Evolutionary conservation across 2,888 invertebrate genomes (phyloP).

Genomic region (Spatulosminthurus flaviceps): DNA sequence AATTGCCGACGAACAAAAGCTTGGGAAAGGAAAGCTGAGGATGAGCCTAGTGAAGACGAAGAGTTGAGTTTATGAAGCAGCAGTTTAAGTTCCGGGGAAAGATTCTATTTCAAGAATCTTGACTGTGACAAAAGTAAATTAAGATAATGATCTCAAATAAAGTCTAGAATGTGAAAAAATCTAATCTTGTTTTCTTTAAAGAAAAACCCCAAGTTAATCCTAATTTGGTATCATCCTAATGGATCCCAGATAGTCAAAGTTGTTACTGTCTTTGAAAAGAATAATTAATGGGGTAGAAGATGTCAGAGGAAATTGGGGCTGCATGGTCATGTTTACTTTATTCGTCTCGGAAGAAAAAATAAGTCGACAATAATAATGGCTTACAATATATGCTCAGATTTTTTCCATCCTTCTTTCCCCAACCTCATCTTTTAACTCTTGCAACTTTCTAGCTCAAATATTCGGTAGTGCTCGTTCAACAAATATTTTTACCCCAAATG

Average conservation of each 20-base stretch:
- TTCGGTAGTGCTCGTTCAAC: no score
- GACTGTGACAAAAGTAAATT: not conserved
- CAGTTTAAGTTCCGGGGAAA: conserved; percentile 2
- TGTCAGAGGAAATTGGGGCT: conserved; percentile 8
- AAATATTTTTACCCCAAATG: not conserved
- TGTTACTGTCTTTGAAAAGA: conserved; percentile 12
- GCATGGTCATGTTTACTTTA: not conserved
- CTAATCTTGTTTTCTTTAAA: not conserved
- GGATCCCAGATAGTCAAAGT: conserved; percentile 9
- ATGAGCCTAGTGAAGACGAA: not conserved
- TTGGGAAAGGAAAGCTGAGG: not conserved
- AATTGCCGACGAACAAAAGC: not conserved
- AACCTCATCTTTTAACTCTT: no score
- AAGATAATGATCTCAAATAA: not conserved
- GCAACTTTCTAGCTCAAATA: no score
- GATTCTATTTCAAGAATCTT: not conserved
- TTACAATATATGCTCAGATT: no score
- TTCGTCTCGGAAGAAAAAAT: not conserved
- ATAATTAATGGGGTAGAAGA: conserved; percentile 3
- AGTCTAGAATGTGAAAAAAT: not conserved
- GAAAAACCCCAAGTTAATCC: not conserved
- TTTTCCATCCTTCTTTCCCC: no score
- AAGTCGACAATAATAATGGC: not conserved
- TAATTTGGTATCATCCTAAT: not conserved
- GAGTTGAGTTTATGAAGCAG: not conserved